phyloP scores from a whole-genome alignment of 2,888 invertebrate species.

The Scaptodrosophila latifasciaeformis region DNA sequence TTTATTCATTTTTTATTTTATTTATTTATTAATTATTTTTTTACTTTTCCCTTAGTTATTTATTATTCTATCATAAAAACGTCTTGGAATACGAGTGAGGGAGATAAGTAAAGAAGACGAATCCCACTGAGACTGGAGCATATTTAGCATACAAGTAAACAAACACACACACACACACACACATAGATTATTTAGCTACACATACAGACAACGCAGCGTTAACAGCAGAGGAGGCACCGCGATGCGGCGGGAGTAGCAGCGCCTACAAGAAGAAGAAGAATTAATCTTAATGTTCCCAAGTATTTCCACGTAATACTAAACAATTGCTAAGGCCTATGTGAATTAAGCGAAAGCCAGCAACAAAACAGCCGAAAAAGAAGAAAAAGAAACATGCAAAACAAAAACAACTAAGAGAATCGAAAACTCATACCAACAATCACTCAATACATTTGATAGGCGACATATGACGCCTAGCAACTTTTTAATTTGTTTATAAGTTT shows the following conservation, averaged over 20 bases:
- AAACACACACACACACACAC: no score
- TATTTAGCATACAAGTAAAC: no score
- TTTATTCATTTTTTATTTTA: background rate
- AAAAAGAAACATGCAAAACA: conserved; percentile 20
- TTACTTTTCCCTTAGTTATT: conserved; percentile 84
- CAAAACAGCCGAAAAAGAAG: conserved; percentile 19
- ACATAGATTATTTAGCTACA: conserved; percentile 10
- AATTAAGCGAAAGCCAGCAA: background rate
- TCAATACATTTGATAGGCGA: conserved; percentile 15
- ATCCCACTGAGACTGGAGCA: conserved; percentile 42
- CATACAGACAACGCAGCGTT: background rate
- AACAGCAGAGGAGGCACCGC: no score
- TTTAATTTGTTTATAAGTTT: conserved; percentile 31
- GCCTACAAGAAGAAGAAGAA: conserved; percentile 8
- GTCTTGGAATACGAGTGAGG: conserved; percentile 86
- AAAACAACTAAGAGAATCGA: conserved; percentile 9
- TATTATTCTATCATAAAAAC: conserved; percentile 97
- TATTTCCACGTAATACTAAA: conserved; percentile 52
- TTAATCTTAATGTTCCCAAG: conserved; percentile 41
- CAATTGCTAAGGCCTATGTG: conserved; percentile 28
- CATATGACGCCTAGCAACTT: conserved; percentile 20
- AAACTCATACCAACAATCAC: conserved; percentile 8
- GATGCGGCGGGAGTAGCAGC: background rate
- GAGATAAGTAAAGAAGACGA: conserved; percentile 60
- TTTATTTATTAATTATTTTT: conserved; percentile 6